Conservation (phyloP, 2,113 vertebrate genomes). For the Labeo catla region DNA sequence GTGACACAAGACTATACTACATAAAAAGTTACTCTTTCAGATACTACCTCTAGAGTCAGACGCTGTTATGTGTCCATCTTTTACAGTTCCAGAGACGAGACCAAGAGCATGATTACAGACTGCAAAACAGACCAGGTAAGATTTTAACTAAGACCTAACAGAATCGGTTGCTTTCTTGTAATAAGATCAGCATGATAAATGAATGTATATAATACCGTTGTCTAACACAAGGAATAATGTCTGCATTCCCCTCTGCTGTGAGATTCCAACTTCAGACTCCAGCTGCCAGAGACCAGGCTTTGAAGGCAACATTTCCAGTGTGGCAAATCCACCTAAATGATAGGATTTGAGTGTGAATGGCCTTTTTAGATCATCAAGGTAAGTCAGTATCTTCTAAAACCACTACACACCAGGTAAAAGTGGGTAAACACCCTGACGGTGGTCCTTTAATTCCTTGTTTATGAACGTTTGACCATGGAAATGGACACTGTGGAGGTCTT, state of each 20-base stretch:
- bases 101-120: conserved; percentile 88
- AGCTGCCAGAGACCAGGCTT: conserved; percentile 92
- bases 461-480: conserved; percentile 93
- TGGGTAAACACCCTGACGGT: conserved; percentile 83
- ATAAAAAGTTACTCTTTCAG: not conserved
- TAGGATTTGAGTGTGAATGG: not conserved
- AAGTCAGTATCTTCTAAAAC: not conserved
- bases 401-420: conserved; percentile 85
- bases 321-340: conserved; percentile 85
- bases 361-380: not conserved
- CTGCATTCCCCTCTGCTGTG: conserved; percentile 90
- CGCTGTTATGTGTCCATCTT: conserved; percentile 84
- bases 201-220: conserved; percentile 75
- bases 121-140: conserved; percentile 60
- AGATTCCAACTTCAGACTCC: conserved; percentile 86
- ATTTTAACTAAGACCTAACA: not conserved
- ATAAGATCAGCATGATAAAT: not conserved
- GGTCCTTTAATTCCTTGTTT: conserved; percentile 78
- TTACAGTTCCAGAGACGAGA: conserved; percentile 79
- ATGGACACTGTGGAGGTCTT: conserved; percentile 87
- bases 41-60: conserved; percentile 77
- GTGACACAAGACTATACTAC: not conserved
- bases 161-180: not conserved
- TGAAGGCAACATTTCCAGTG: conserved; percentile 90
- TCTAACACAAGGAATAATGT: conserved; percentile 87